Evolutionary conservation across 2,888 invertebrate genomes (phyloP), one percentile per base, ranked within the genome.

Genomic region (Drosophila anceps): DNA sequence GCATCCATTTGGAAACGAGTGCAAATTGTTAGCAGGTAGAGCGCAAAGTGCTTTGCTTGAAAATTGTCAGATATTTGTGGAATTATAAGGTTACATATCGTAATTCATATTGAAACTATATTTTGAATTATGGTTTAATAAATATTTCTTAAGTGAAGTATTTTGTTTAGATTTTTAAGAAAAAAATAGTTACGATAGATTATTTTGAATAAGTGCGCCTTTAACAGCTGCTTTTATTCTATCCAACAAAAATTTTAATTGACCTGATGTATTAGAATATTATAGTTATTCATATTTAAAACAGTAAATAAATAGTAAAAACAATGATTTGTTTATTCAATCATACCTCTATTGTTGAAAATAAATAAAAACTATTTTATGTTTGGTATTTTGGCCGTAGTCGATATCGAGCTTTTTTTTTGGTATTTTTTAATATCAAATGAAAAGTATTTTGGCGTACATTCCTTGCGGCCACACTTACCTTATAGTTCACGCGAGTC

Each of bases 401-500:
- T 68, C 24, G 24, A 10, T 53, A 46, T 31, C 13, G 6, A 4
- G 3, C n/a, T 24, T 24, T 1, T 18, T 7, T 4, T 54, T 41
- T 1, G 29, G 77, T 75, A 77, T 78, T 61, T 62, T 72, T 64
- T 35, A 50, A n/a, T 13, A 29, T n/a, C n/a, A 59, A 55, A 20
- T 51, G 31, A 13, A 6, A 18, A 29, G 41, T 59, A 48, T 75
- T 61, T 60, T 54, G 15, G n/a, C 33, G 29, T 29, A 68, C 35
- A 24, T 9, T 53, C 0, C 4, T 43, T n/a, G 50, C 46, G 63
- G 63, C 31, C 77, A 73, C 69, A 63, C 64, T 71, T n/a, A 43
- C 35, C 48, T 74, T 37, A 68, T 80, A 80, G 78, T 79, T 80
- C 81, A 76, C 73, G 76, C 78, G 81, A 81, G 73, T 57, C 73